Evolutionary conservation across 2,888 invertebrate genomes (phyloP), one percentile per base, ranked within the genome.

Genomic region (Epinotia ramella): DNA sequence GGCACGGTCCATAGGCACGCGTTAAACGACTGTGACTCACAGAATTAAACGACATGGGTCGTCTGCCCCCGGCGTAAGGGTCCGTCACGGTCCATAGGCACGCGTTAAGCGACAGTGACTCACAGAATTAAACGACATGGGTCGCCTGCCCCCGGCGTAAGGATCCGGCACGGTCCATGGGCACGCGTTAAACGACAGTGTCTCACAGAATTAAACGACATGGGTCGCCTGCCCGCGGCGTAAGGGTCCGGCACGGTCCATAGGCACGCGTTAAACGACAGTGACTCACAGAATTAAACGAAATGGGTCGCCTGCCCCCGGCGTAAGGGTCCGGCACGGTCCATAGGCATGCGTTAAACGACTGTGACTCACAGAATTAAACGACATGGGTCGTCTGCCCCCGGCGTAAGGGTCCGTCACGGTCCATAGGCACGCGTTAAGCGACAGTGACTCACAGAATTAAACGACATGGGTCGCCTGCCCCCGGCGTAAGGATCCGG

Each of bases 151-250:
- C 0, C 76, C 76, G 1, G 67, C 46, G 46, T 72, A 72, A 4
- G 67, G 76, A 62, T 76, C 76, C 6, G 76, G 76, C 0, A 62
- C 20, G 20, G 66, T 9, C 40, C 40, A 40, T 40, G 9, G 40
- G 9, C 7, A 7, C 40, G 40, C 7, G 40, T 40, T 4, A 9
- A 7, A 20, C 18, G 18, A 13, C 7, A 60, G 4, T 20, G 28
- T 40, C 72, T 72, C 18, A 72, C 76, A 28, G 76, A 76, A 63
- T 76, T 76, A 20, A 72, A 63, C 12, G 76, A 44, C 18, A 76
- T 62, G 28, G 24, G 20, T 56, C 72, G 62, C 20, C 62, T 53
- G 40, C 62, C 76, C 0, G 72, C 76, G 1, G 67, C 46, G 20
- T 2, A 20, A 20, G 1, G 20, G 20, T 20, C 20, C 20, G 20